These are phyloP conservation scores for Lagria hirta DNA, from an alignment of 2,888 invertebrate genomes.

Conservation along the genomic window DNA sequence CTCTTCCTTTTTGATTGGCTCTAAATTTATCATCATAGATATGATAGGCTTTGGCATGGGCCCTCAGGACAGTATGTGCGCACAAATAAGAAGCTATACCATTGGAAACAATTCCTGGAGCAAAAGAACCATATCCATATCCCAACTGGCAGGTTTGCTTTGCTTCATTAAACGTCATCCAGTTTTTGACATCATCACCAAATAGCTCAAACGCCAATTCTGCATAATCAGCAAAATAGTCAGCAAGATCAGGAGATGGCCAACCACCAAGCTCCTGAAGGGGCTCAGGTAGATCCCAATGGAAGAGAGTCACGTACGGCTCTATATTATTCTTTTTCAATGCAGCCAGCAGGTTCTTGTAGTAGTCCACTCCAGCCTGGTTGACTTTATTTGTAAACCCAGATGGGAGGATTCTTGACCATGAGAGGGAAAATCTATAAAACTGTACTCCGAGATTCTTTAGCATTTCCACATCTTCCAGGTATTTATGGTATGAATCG, in stretches of 20 bases:
- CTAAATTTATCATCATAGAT: constrained; percentile 53
- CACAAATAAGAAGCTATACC: constrained; percentile 62
- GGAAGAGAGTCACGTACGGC: constrained; percentile 58
- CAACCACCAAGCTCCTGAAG: constrained; percentile 47
- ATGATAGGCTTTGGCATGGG: constrained; percentile 55
- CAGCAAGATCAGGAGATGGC: constrained; percentile 29
- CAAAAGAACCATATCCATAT: constrained; percentile 28
- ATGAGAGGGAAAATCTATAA: constrained; percentile 74
- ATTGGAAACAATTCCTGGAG: constrained; percentile 22
- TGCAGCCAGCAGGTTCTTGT: constrained; percentile 39
- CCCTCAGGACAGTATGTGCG: constrained; percentile 53
- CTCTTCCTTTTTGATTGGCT: constrained; percentile 49
- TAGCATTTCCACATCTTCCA: constrained; percentile 65
- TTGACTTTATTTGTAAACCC: constrained; percentile 68
- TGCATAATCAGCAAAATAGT: constrained; percentile 35
- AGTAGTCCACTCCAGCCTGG: constrained; percentile 62
- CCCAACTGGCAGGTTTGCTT: constrained; percentile 28
- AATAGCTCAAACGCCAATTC: constrained; percentile 33
- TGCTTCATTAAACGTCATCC: constrained; percentile 39
- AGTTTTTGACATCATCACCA: constrained; percentile 37
- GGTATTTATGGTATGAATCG: constrained; percentile 68
- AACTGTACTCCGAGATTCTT: constrained; percentile 64
- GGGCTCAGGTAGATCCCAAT: constrained; percentile 60
- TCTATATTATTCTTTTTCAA: constrained; percentile 57
- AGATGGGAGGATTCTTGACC: constrained; percentile 73